These are phyloP conservation scores for Lithophane semibrunnea DNA, from an alignment of 2,888 invertebrate genomes.

Conservation along the genomic window DNA sequence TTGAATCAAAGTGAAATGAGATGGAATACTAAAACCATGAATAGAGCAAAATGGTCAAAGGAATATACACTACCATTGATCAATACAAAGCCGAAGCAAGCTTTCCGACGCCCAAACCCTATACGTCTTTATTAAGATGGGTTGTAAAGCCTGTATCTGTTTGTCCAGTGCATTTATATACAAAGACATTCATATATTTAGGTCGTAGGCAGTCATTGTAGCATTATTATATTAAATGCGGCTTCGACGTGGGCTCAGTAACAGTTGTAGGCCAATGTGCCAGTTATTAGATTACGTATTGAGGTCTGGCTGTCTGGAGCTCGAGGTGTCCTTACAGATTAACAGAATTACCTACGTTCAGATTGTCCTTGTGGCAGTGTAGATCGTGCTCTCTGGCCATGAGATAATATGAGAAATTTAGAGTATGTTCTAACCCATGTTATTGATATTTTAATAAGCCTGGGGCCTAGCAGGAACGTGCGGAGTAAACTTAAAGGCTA, in stretches of 20 bases:
- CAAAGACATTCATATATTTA: background rate
- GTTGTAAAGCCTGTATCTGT: background rate
- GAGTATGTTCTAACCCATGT: too few relatives aligned
- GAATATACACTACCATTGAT: background rate
- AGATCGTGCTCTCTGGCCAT: background rate
- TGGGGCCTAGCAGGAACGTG: too few relatives aligned
- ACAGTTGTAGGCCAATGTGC: background rate
- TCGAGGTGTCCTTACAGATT: background rate
- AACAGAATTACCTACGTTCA: background rate
- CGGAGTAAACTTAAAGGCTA: too few relatives aligned
- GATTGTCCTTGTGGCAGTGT: background rate
- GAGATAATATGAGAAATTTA: too few relatives aligned
- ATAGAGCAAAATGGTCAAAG: constrained; percentile 8
- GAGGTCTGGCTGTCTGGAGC: background rate
- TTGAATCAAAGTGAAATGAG: background rate
- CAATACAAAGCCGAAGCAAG: background rate
- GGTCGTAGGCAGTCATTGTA: background rate
- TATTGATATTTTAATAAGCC: too few relatives aligned
- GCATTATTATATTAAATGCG: background rate
- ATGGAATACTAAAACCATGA: background rate
- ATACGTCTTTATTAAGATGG: background rate
- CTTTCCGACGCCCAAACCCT: constrained; percentile 1
- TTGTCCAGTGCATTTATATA: background rate
- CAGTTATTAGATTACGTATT: background rate
- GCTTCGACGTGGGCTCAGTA: background rate